Percentiles rank a stretch among this genome's conserved stretches.
Conservation (phyloP, 2,888 invertebrate species). For the Macrosoma leucophasiata region DNA sequence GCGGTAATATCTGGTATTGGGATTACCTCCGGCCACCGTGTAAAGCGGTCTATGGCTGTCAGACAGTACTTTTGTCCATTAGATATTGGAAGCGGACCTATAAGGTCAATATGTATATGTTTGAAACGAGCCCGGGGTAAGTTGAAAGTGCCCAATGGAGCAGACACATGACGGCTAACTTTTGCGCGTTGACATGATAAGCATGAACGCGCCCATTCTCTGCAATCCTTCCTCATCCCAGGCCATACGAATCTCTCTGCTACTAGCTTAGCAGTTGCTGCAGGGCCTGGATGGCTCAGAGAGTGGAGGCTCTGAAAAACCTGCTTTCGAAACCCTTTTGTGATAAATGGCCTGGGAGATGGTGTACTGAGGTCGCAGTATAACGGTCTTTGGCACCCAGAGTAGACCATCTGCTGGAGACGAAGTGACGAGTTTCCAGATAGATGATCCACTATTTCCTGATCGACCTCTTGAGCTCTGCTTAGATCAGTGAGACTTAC, state of each 20-base stretch:
- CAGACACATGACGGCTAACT: conserved; percentile 28
- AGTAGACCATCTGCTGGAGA: conserved; percentile 17
- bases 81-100: conserved; percentile 42
- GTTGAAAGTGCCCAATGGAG: conserved; percentile 24
- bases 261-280: conserved; percentile 27
- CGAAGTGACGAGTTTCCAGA: conserved; percentile 18
- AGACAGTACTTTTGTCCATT: conserved; percentile 36
- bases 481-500: conserved; percentile 16
- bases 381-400: conserved; percentile 9
- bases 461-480: conserved; percentile 10
- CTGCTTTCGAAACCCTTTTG: conserved; percentile 18
- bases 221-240: conserved; percentile 32
- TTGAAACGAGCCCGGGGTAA: conserved; percentile 28
- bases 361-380: conserved; percentile 27
- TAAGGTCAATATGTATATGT: conserved; percentile 50
- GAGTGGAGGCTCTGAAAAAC: conserved; percentile 28
- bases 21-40: conserved; percentile 32
- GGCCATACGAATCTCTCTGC: conserved; percentile 33
- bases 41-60: conserved; percentile 35
- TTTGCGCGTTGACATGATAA: conserved; percentile 37
- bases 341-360: conserved; percentile 25
- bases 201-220: conserved; percentile 28
- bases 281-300: background rate
- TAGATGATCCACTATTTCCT: conserved; percentile 8
- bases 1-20: conserved; percentile 38